Evolutionary conservation across 2,797 vertebrate species (phyloP).

Genomic region (Threskiornis aethiopicus): DNA sequence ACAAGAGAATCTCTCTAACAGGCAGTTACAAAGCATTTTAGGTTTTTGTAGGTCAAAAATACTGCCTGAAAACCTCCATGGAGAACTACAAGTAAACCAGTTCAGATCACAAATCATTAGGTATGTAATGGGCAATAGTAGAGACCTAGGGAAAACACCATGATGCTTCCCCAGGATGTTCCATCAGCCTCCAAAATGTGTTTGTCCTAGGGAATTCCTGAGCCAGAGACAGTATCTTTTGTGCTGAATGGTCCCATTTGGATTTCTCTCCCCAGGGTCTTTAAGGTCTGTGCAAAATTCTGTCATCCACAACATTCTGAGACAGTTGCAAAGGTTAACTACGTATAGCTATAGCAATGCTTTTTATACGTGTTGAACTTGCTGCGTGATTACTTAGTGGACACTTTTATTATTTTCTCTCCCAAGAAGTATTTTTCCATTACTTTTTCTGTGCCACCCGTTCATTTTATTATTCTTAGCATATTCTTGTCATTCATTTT

Average conservation of each 20-base stretch:
- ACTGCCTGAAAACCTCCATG: neutral
- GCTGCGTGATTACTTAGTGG: neutral
- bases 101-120: neutral
- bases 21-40: neutral
- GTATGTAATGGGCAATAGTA: neutral
- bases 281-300: neutral
- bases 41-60: neutral
- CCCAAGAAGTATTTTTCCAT: neutral
- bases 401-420: neutral
- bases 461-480: neutral
- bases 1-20: neutral
- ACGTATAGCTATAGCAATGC: fast-evolving
- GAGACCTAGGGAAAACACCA: neutral
- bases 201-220: neutral
- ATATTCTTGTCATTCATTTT: neutral
- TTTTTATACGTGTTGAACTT: neutral
- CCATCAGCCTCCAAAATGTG: neutral
- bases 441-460: neutral
- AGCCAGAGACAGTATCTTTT: neutral
- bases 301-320: neutral
- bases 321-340: neutral
- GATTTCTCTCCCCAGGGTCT: neutral
- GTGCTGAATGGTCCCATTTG: neutral
- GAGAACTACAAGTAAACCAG: neutral
- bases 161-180: neutral